These are phyloP conservation scores for Dysidea cf. avara DNA, from an alignment of 37 sponge, comb jelly and placozoan species.

Conservation along the genomic window DNA sequence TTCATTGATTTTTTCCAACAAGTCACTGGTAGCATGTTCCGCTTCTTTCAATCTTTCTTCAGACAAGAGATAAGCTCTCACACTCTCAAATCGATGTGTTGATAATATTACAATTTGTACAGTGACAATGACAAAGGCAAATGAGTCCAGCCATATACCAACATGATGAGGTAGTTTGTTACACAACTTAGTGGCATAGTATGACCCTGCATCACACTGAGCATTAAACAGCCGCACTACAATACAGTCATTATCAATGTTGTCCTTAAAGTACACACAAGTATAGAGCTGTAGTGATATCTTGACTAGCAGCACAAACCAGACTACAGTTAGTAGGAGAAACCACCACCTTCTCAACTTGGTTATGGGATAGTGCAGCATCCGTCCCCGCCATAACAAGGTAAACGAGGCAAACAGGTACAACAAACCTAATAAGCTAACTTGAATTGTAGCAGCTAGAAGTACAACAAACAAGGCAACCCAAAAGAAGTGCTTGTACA, in stretches of 20 bases:
- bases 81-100: conserved; percentile 25
- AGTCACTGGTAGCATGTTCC: conserved; percentile 17
- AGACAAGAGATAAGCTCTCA: conserved; percentile 1
- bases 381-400: conserved; percentile 60
- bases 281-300: conserved; percentile 70
- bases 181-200: no score
- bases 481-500: conserved; percentile 79
- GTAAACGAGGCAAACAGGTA: conserved; percentile 55
- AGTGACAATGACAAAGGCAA: conserved; percentile 60
- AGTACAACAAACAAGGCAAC: conserved; percentile 70
- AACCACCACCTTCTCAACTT: conserved; percentile 26
- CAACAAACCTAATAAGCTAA: conserved; percentile 70
- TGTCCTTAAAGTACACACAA: no score
- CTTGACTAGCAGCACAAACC: conserved; percentile 38
- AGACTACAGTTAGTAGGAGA: conserved; percentile 32
- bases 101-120: conserved; percentile 68
- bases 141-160: conserved; percentile 70
- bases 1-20: not conserved
- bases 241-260: no score
- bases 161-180: not conserved
- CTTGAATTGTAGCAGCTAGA: conserved; percentile 50
- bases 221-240: no score
- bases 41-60: conserved; percentile 19
- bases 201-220: no score
- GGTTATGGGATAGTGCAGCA: conserved; percentile 19